Percentiles rank a stretch among this genome's conserved stretches.
Conservation (phyloP, 2,888 invertebrate genomes). For the Liposcelis brunnea region DNA sequence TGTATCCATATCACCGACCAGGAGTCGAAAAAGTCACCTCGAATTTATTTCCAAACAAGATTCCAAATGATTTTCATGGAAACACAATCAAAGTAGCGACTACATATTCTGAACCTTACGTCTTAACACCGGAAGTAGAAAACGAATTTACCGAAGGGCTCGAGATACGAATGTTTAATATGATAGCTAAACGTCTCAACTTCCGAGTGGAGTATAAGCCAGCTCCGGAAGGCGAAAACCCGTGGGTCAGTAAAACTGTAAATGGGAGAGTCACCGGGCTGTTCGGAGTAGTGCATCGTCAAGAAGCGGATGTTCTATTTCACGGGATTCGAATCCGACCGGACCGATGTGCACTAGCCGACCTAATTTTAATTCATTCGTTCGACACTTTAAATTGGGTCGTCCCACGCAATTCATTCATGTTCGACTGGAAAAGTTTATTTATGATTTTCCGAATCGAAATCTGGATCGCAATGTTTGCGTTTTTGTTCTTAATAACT, state of each 20-base stretch:
- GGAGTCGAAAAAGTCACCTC: too few species aligned
- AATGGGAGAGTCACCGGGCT: not conserved
- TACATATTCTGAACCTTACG: too few species aligned
- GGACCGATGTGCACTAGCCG: not conserved
- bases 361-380: not conserved
- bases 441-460: not conserved
- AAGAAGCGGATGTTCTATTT: constrained; percentile 3
- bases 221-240: not conserved
- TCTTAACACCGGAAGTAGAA: too few species aligned
- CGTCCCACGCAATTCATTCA: not conserved
- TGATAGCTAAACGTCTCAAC: not conserved
- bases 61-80: too few species aligned
- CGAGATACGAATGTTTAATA: not conserved
- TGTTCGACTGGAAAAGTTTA: not conserved
- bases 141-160: not conserved
- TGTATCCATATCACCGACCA: too few species aligned
- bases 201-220: not conserved
- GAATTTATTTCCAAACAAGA: too few species aligned
- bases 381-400: not conserved
- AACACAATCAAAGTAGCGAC: too few species aligned
- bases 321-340: not conserved
- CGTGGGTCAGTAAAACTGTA: not conserved
- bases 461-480: not conserved
- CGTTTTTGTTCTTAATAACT: not conserved
- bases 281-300: not conserved